Evolutionary conservation across 2,113 vertebrate genomes (phyloP).

Genomic region (Stegastes partitus): DNA sequence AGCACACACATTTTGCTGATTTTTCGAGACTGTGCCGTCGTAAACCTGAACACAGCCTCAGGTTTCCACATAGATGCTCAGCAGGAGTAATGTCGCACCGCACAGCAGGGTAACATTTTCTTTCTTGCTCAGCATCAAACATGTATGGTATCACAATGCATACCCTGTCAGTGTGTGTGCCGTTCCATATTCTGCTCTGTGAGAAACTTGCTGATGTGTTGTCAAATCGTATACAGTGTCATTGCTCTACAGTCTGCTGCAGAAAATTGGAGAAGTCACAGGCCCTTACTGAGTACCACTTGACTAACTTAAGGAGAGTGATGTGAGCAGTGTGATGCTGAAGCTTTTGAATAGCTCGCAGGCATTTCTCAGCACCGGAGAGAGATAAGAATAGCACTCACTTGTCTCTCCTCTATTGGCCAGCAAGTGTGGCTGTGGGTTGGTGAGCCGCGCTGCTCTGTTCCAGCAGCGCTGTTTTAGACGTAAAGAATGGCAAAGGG

Average conservation of each 20-base stretch:
- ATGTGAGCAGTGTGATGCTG: slow-evolving; percentile 49
- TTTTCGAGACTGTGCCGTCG: not conserved
- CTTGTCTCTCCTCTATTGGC: slow-evolving; percentile 42
- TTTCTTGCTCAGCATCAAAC: slow-evolving; percentile 10
- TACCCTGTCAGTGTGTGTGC: not conserved
- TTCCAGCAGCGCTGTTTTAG: slow-evolving; percentile 11
- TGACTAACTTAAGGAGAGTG: slow-evolving; percentile 33
- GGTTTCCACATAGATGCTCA: not conserved
- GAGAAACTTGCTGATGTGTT: not conserved
- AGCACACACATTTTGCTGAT: not conserved
- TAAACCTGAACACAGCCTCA: not conserved
- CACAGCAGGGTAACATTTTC: not conserved
- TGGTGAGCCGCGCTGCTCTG: slow-evolving; percentile 25
- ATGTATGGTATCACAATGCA: not conserved
- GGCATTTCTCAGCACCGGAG: slow-evolving; percentile 45
- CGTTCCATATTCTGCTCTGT: not conserved
- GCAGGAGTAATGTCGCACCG: not conserved
- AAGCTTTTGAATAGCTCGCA: slow-evolving; percentile 49
- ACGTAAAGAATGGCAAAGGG: slow-evolving; percentile 34
- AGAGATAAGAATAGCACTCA: slow-evolving; percentile 57
- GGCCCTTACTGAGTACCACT: slow-evolving; percentile 29
- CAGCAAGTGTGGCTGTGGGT: slow-evolving; percentile 35
- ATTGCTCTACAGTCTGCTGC: not conserved
- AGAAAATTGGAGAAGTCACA: not conserved
- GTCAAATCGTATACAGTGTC: too few species aligned